phyloP scores from a whole-genome alignment of 23 tunicate species.

The Styela plicata region DNA sequence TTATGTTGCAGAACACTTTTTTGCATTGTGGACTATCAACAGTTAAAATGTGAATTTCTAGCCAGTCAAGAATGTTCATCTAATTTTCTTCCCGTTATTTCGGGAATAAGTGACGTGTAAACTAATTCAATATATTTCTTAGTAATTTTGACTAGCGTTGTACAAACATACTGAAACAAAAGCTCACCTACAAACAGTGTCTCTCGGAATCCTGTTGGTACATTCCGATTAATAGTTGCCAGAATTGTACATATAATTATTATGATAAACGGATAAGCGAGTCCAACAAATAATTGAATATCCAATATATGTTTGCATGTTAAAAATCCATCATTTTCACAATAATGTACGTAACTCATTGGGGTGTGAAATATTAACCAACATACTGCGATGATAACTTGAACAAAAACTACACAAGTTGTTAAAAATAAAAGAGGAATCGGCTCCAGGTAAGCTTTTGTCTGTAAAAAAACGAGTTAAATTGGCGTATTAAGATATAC shows the following conservation, averaged over 20 bases:
- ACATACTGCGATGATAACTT: slow-evolving; percentile 38
- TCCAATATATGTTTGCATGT: slow-evolving; percentile 44
- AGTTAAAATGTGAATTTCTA: too few species aligned
- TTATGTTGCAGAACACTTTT: too few species aligned
- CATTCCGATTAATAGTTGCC: slow-evolving; percentile 55
- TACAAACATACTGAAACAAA: neutral
- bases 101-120: too few species aligned
- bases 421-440: slow-evolving; percentile 38
- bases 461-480: slow-evolving; percentile 48
- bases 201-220: slow-evolving; percentile 56
- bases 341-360: slow-evolving; percentile 13
- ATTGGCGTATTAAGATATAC: too few species aligned
- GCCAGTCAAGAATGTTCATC: too few species aligned
- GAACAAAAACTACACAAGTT: slow-evolving; percentile 36
- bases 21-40: too few species aligned
- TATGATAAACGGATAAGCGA: slow-evolving; percentile 40
- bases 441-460: slow-evolving; percentile 47
- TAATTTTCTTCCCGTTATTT: too few species aligned
- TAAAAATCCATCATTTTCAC: slow-evolving; percentile 23
- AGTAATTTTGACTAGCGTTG: too few species aligned
- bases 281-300: slow-evolving; percentile 28
- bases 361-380: slow-evolving; percentile 56
- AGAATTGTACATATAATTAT: slow-evolving; percentile 44
- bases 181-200: slow-evolving; percentile 46
- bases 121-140: too few species aligned